Evolutionary conservation across 23 tunicate genomes (phyloP), one percentile per base, ranked within the genome.

Genomic region (Aplidium turbinatum): DNA sequence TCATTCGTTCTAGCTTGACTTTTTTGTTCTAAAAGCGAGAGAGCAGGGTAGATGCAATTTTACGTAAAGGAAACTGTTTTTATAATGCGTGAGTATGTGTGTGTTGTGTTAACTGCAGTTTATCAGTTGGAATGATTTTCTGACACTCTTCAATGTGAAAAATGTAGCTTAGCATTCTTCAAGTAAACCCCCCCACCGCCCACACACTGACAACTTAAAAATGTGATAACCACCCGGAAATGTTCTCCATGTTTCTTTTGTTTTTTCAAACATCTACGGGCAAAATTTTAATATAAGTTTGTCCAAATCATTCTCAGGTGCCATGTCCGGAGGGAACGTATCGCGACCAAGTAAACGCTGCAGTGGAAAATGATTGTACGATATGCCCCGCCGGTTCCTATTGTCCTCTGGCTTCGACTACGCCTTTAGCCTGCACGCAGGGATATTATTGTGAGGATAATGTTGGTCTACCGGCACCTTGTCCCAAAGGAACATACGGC

Each of bases 401-500:
- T 38, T 94, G 99, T 55, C 94, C 95, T 0, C 57, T 64, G 25
- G 99, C 78, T 31, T 80, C 89, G 34, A 39, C 33, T 2, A 33
- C 19, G 16, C 72, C 83, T 3, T 7, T 27, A 4, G 67, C 61
- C 31, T 94, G 99, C 57, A 76, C 83, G 0, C 91, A 72, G 34
- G 97, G 97, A 0, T 79, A 70, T 35, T 91, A 94, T 54, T 95
- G 99, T 68, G 66, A 32, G 30, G 83, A 33, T 18, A 47, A 55
- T 1, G 6, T 48, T 9, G 75, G 29, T 33, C 25, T 52, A n/a
- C 96, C 99, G 11, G 42, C 35, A 0, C 99, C 99, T 1, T 95
- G 99, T 50, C 96, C 91, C 0, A 89, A 89, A 79, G 99, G 99
- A 73, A 95, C 99, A 1, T 95, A 72, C 50, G 89, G 87, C 32